A percentile compares a stretch with the other conserved stretches of the same genome.
Evolutionary conservation across 2,797 vertebrate genomes (phyloP).

Genomic region (Gorsachius magnificus): DNA sequence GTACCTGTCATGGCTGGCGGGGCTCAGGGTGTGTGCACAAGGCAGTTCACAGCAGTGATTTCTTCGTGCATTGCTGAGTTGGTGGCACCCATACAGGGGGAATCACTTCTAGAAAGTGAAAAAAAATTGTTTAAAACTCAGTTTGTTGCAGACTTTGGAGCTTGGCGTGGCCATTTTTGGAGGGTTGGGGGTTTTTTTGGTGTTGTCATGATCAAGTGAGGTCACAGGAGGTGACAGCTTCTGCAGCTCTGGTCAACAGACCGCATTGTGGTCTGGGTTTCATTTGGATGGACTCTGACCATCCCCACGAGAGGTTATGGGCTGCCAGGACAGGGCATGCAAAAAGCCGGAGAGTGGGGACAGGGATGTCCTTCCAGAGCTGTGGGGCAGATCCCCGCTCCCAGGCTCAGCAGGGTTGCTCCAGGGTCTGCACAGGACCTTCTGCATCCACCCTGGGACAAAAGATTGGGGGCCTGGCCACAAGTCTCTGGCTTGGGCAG

Average conservation of each 20-base stretch:
- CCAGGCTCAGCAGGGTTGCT: not conserved
- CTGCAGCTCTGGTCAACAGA: not conserved
- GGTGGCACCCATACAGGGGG: not conserved
- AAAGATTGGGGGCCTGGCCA: not conserved
- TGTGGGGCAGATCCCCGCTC: not conserved
- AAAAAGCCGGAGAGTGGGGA: not conserved
- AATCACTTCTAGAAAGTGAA: not conserved
- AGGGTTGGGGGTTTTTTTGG: not conserved
- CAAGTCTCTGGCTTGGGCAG: not conserved
- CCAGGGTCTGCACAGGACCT: not conserved
- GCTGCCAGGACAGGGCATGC: not conserved
- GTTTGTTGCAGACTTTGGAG: not conserved
- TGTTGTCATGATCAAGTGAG: not conserved
- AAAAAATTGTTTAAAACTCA: not conserved
- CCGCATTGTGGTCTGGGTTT: not conserved
- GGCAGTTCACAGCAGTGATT: not conserved
- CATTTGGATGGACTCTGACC: not conserved
- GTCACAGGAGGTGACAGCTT: not conserved
- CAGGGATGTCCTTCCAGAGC: not conserved
- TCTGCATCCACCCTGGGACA: not conserved
- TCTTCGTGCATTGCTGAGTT: not conserved
- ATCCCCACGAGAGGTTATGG: accelerated
- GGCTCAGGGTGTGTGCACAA: not conserved
- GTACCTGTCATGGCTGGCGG: not conserved
- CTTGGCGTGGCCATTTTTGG: not conserved